These are phyloP conservation scores for Hipposideros larvatus DNA, from an alignment of 2,797 vertebrate species.

Conservation along the genomic window DNA sequence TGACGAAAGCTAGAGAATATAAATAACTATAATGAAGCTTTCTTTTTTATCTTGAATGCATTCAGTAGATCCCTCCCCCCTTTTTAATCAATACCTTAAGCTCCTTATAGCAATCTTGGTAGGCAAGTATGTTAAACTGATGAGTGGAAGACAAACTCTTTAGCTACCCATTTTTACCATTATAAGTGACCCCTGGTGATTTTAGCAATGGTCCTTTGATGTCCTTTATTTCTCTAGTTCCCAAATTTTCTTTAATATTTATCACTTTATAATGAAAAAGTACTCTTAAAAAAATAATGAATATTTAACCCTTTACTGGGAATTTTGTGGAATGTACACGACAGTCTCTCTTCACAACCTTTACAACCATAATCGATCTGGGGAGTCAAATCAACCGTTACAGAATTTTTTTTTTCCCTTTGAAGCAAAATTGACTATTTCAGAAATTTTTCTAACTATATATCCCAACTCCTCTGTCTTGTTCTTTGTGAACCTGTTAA, in stretches of 20 bases:
- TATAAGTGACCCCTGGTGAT: background rate
- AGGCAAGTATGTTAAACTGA: background rate
- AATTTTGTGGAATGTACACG: background rate
- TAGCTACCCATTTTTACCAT: background rate
- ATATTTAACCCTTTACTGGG: background rate
- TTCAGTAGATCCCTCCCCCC: background rate
- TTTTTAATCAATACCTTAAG: background rate
- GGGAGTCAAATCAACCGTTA: background rate
- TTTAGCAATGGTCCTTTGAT: background rate
- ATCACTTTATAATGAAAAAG: slow-evolving; percentile 19
- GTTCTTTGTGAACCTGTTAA: background rate
- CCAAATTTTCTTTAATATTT: background rate
- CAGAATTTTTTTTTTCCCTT: background rate
- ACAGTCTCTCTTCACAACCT: background rate
- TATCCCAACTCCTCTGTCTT: background rate
- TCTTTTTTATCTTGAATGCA: background rate
- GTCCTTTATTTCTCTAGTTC: background rate
- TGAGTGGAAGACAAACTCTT: background rate
- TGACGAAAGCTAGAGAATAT: background rate
- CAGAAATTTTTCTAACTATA: background rate
- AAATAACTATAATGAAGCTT: background rate
- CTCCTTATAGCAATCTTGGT: background rate
- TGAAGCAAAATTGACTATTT: background rate
- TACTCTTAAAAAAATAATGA: background rate
- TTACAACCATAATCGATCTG: background rate